These are phyloP conservation scores for Cliona cf. orientalis DNA, from an alignment of 37 sponge, comb jelly and placozoan genomes.

Conservation along the genomic window DNA sequence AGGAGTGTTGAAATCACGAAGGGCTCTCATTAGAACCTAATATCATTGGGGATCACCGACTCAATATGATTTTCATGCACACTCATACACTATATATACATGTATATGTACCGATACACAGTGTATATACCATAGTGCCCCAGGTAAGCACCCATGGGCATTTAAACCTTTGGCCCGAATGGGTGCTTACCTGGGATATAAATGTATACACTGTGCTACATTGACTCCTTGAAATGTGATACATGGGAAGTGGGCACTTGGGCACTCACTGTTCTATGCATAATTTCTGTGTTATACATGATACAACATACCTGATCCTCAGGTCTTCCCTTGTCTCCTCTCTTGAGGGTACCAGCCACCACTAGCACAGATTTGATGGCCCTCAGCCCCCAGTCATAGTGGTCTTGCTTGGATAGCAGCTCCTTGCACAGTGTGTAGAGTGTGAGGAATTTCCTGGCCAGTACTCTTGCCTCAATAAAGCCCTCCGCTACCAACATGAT, in stretches of 20 bases:
- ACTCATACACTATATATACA: slow-evolving; percentile 12
- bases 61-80: neutral
- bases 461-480: slow-evolving; percentile 92
- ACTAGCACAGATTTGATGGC: slow-evolving; percentile 99
- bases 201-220: neutral
- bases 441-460: slow-evolving; percentile 99
- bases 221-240: neutral
- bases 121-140: neutral
- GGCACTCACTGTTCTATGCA: too few relatives aligned
- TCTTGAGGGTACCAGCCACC: slow-evolving; percentile 96
- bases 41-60: neutral
- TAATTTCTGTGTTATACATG: too few relatives aligned
- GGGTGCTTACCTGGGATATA: too few relatives aligned
- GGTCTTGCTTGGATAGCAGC: slow-evolving; percentile 93
- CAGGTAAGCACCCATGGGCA: neutral
- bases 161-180: neutral
- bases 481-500: slow-evolving; percentile 99
- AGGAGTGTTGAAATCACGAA: slow-evolving; percentile 98
- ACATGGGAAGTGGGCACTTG: too few relatives aligned
- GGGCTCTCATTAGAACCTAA: slow-evolving; percentile 96
- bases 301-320: slow-evolving; percentile 98
- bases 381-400: slow-evolving; percentile 99
- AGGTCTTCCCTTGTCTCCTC: slow-evolving; percentile 93
- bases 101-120: neutral
- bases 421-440: slow-evolving; percentile 97